Conservation (phyloP, 2,113 vertebrate species). For the Circaetus cinerascens region DNA sequence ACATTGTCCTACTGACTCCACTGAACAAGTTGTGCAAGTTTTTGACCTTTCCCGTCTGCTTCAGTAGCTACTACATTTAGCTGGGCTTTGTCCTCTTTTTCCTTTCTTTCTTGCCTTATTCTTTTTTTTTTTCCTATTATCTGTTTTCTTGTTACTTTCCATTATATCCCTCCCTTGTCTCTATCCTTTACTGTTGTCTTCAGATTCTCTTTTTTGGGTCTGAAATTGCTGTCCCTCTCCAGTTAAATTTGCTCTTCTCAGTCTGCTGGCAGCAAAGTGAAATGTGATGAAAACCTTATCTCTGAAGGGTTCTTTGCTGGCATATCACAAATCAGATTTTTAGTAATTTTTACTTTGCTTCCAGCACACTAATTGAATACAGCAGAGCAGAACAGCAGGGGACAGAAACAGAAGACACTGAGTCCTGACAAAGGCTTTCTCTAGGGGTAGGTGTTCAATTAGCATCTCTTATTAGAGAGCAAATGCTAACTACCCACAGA, state of each 20-base stretch:
- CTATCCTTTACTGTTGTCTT: neutral
- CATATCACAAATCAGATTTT: slow-evolving; percentile 22
- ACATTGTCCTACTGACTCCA: neutral
- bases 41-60: neutral
- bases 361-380: slow-evolving; percentile 67
- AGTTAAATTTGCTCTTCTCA: slow-evolving; percentile 21
- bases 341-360: slow-evolving; percentile 58
- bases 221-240: neutral
- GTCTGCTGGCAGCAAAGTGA: slow-evolving; percentile 1
- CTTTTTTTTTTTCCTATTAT: neutral
- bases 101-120: neutral
- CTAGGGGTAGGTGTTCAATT: slow-evolving; percentile 52
- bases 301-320: slow-evolving; percentile 41
- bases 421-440: slow-evolving; percentile 58
- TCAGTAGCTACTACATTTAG: neutral
- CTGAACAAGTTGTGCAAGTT: neutral
- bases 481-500: slow-evolving; percentile 17
- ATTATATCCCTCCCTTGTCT: neutral
- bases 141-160: neutral
- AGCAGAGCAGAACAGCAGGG: slow-evolving; percentile 55
- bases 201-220: neutral
- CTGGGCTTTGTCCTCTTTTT: neutral
- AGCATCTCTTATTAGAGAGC: slow-evolving; percentile 49
- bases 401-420: slow-evolving; percentile 27
- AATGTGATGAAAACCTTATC: slow-evolving; percentile 35